These are phyloP conservation scores for Meliscaeva auricollis DNA, from an alignment of 2,888 invertebrate genomes.

Conservation along the genomic window DNA sequence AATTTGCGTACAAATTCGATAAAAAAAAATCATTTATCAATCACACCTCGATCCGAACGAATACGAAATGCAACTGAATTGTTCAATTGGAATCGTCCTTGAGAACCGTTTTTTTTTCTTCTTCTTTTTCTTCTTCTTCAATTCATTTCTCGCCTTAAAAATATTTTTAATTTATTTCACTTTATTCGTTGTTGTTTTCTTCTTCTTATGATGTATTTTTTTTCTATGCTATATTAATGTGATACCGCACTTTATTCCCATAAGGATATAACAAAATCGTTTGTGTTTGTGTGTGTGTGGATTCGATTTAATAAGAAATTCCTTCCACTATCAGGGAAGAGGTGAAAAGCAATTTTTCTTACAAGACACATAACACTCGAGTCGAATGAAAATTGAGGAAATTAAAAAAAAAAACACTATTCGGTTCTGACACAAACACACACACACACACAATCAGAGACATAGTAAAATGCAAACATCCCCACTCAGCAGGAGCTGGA, in stretches of 20 bases:
- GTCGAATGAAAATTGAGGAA: conserved; percentile 70
- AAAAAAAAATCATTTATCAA: conserved; percentile 47
- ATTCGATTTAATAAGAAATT: conserved; percentile 52
- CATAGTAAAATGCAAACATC: conserved; percentile 19
- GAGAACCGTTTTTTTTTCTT: conserved; percentile 50
- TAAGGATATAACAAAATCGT: conserved; percentile 1
- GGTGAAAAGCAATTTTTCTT: conserved; percentile 70
- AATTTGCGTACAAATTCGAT: conserved; percentile 2
- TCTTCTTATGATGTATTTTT: conserved; percentile 38
- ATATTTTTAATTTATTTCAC: conserved; percentile 70
- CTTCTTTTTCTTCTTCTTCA: conserved; percentile 5
- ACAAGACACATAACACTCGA: conserved; percentile 53
- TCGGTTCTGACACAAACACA: conserved; percentile 31
- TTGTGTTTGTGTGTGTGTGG: conserved; percentile 20
- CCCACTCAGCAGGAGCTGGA: conserved; percentile 19
- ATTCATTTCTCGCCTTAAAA: conserved; percentile 42
- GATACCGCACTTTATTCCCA: conserved; percentile 23
- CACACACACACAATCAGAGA: neutral
- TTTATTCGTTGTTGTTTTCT: conserved; percentile 60
- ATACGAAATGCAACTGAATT: conserved; percentile 80
- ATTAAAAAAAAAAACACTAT: conserved; percentile 42
- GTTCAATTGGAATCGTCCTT: conserved; percentile 75
- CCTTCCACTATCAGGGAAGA: conserved; percentile 10
- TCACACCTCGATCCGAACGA: conserved; percentile 78
- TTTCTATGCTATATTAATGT: conserved; percentile 8